Base-by-base conservation (phyloP, 2,888 invertebrate genomes). In the Lysandra bellargus region DNA sequence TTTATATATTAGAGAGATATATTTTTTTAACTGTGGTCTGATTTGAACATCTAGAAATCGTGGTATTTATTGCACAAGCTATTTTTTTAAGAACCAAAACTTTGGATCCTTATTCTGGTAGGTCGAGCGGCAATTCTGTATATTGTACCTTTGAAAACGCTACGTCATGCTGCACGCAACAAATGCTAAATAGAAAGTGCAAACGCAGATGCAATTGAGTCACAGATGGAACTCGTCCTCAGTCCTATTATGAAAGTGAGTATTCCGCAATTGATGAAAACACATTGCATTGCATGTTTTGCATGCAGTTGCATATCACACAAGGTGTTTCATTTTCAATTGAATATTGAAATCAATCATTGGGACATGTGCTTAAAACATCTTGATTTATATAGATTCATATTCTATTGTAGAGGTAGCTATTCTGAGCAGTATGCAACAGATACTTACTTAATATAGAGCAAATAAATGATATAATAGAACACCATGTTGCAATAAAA, bases 271-370 rank as follows among this genome's bases (percentile, higher is more conserved):
- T 86, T 87, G 88, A 86, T 85, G 84, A 84, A 82, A 85, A 83
- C 92, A 91, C 88, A 91, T 92, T 92, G 86, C 85, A 82, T 81
- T 80, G 88, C 88, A 85, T 86, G 83, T 84, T 85, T 84, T 83
- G 84, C 85, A 85, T 85, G 82, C 82, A 79, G 76, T 81, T 82
- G 82, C 82, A 80, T 80, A 17, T 60, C 80, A 80, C 81, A 79
- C 81, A 84, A 84, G 83, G 85, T 84, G 84, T 79, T 82, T 79
- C 80, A 74, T 80, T 80, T 78, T 82, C 80, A 83, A 83, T 82
- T 79, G 81, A 82, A 73, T 57, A 57, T 57, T 57, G 80, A 79
- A 79, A 83, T 84, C 83, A 79, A 84, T 84, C 83, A 83, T 81
- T 81, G 82, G 79, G 75, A 77, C 53, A 33, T 76, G 76, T 57